Evolutionary conservation across 1,140 invertebrate genomes (phyloP).

Genomic region (Rhyacophila brunnea): DNA sequence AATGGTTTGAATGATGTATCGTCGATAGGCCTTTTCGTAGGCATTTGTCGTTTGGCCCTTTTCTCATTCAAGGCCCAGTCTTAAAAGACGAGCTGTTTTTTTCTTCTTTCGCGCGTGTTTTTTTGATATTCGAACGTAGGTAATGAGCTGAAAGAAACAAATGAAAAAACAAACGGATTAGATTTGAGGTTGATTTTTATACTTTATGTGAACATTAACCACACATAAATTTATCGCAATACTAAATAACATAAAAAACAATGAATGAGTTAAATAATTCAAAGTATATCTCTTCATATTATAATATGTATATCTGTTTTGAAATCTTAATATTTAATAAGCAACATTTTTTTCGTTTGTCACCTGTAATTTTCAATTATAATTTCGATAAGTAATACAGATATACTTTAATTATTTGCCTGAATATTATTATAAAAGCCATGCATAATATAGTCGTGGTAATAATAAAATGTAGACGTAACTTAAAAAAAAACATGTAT

Average conservation of each 20-base stretch:
- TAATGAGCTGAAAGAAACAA: slow-evolving; percentile 45
- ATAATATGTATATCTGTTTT: not conserved
- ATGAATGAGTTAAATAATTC: not conserved
- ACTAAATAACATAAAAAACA: not conserved
- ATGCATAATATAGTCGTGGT: no score
- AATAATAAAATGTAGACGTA: no score
- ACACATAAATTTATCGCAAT: no score
- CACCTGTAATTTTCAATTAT: no score
- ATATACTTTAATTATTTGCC: no score
- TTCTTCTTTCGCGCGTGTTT: slow-evolving; percentile 5
- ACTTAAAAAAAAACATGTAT: no score
- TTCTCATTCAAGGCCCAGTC: slow-evolving; percentile 13
- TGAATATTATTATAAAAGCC: no score
- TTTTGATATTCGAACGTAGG: slow-evolving; percentile 34
- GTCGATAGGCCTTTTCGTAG: slow-evolving; percentile 7
- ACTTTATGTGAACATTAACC: no score
- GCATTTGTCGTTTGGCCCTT: slow-evolving; percentile 1
- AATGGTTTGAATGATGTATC: no score
- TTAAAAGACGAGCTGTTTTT: slow-evolving; percentile 23
- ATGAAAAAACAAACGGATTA: slow-evolving; percentile 42
- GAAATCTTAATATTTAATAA: no score
- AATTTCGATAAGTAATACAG: no score
- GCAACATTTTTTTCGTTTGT: no score
- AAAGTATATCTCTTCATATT: not conserved
- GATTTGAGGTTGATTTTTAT: slow-evolving; percentile 19